A percentile compares a stretch with the other conserved stretches of the same genome.
phyloP scores from a whole-genome alignment of 2,888 invertebrate genomes.

The Monoplex corrugatus region DNA sequence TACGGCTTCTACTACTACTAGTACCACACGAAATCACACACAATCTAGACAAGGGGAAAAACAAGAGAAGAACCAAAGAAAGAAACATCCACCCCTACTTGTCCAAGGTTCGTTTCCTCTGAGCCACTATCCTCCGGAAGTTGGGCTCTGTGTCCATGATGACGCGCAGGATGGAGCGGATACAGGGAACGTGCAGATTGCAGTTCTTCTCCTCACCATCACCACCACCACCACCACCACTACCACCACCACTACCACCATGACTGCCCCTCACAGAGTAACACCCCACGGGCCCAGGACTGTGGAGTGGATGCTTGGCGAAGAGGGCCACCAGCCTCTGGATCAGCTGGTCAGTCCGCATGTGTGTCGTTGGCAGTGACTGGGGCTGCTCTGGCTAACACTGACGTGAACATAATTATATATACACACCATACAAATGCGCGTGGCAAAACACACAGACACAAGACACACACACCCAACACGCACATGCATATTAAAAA shows the following conservation, averaged over 20 bases:
- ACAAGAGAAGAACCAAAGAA: not conserved
- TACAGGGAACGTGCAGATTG: constrained; percentile 69
- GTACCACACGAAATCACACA: too few species aligned
- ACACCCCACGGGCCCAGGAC: not conserved
- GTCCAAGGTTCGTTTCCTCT: constrained; percentile 83
- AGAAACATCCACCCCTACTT: not conserved
- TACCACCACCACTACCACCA: not conserved
- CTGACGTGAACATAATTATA: not conserved
- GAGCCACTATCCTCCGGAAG: constrained; percentile 86
- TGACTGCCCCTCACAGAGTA: not conserved
- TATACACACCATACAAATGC: too few species aligned
- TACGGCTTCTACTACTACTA: not conserved
- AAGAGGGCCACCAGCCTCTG: constrained; percentile 93
- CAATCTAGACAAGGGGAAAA: not conserved
- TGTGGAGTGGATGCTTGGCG: constrained; percentile 72
- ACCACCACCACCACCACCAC: not conserved
- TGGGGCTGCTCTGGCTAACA: constrained; percentile 81
- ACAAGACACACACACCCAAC: not conserved
- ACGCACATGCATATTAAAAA: too few species aligned
- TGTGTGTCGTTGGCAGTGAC: constrained; percentile 80
- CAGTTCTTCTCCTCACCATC: constrained; percentile 60
- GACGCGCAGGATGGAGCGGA: constrained; percentile 76
- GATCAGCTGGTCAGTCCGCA: constrained; percentile 89
- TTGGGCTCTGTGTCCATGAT: constrained; percentile 83
- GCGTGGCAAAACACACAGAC: too few species aligned